Evolutionary conservation across 2,888 invertebrate genomes (phyloP), one percentile per base, ranked within the genome.

Genomic region (Trichogramma dendrolimi): DNA sequence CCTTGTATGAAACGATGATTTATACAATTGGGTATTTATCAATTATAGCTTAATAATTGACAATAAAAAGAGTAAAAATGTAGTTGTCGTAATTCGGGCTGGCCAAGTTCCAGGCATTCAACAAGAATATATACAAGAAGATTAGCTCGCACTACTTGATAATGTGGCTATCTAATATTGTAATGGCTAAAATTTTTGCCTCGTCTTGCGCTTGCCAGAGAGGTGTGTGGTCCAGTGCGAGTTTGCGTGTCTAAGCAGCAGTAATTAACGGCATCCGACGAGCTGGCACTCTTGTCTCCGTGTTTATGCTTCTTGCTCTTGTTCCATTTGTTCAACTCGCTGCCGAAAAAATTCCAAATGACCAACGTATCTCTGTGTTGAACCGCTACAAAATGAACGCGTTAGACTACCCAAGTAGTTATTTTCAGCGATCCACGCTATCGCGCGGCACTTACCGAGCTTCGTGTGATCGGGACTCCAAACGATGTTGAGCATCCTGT

Each of bases 261-360:
- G 11, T 55, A 54, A 7, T 42, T 60, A 8, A 52, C 39, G 14
- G 46, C 14, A 7, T 58, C 56, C 7, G 10, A 11, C 42, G 57
- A 14, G 1, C 59, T 47, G 27, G 27, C 50, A 8, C 8, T n/a
- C 2, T 51, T 14, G 5, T 51, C 48, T 4, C 1, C 10, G 0
- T 0, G 0, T 1, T 49, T 46, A 5, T 53, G 11, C 8, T 11
- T 53, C 14, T 44, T 55, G 1, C 27, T 3, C 38, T 61, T 61
- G 6, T 6, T 64, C 50, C 58, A 49, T 11, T 60, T 62, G 1
- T 62, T 46, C 5, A 42, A 48, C 39, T 71, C 67, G 56, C 69
- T 58, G 2, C 74, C 75, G 50, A 75, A 75, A 55, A 75, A 73
- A 55, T 75, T 70, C 72, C 72, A 74, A 47, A 71, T 65, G 0